phyloP scores from a whole-genome alignment of 2,797 vertebrate genomes.

The Alectoris magna region DNA sequence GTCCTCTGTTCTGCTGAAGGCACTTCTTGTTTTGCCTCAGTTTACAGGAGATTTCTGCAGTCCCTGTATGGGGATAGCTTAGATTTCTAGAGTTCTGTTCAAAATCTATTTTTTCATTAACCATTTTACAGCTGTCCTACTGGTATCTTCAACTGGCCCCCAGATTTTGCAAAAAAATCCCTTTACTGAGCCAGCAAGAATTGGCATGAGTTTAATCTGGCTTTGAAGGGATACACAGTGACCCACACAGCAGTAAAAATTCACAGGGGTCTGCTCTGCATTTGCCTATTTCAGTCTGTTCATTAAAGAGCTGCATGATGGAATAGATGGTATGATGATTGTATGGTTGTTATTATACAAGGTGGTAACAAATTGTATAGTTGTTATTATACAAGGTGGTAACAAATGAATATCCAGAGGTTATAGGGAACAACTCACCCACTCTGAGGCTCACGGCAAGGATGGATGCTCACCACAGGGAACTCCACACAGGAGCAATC shows the following conservation, averaged over 20 bases:
- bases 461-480: no score
- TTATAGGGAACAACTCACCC: no score
- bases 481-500: no score
- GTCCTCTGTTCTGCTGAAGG: background rate
- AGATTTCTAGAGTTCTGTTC: background rate
- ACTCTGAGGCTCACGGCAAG: no score
- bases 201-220: background rate
- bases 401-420: no score
- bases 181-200: background rate
- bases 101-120: background rate
- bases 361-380: no score
- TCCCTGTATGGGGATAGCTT: background rate
- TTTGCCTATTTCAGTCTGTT: background rate
- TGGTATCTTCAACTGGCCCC: background rate
- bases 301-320: background rate
- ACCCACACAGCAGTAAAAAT: background rate
- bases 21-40: background rate
- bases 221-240: background rate
- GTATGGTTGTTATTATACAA: no score
- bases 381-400: no score
- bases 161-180: background rate
- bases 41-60: accelerated
- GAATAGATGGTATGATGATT: background rate
- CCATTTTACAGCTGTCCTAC: background rate
- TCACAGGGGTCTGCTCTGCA: background rate